These are phyloP conservation scores for Brachyhypopomus gauderio DNA, from an alignment of 2,113 vertebrate species.

Conservation along the genomic window DNA sequence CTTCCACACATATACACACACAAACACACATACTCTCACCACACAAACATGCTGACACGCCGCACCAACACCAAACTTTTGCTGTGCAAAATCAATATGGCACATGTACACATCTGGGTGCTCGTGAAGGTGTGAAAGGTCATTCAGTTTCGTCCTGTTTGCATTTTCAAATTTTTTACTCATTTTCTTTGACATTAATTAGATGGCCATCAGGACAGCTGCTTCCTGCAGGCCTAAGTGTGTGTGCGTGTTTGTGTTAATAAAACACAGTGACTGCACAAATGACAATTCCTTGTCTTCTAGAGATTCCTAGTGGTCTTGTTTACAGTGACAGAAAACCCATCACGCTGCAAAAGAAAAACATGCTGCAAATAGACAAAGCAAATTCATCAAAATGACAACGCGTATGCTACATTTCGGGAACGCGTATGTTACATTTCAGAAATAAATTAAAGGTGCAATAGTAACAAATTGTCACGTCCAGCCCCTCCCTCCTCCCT, in stretches of 20 bases:
- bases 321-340: neutral
- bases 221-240: neutral
- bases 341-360: slow-evolving; percentile 6
- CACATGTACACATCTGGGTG: slow-evolving; percentile 43
- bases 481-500: no score
- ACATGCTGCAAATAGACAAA: neutral
- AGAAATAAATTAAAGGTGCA: no score
- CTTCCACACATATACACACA: neutral
- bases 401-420: no score
- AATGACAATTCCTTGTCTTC: slow-evolving; percentile 35
- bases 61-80: no score
- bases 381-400: no score
- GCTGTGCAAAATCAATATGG: no score
- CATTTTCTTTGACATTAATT: slow-evolving; percentile 47
- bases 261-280: slow-evolving; percentile 29
- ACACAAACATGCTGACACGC: no score
- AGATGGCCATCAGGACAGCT: slow-evolving; percentile 14
- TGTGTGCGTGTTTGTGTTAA: neutral
- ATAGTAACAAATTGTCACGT: no score
- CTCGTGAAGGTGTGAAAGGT: no score
- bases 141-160: slow-evolving; percentile 23
- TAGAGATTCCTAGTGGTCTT: neutral
- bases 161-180: slow-evolving; percentile 42
- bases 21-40: neutral
- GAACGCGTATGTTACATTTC: no score